Evolutionary conservation across 2,113 vertebrate genomes (phyloP).

Genomic region (Geococcyx californianus): DNA sequence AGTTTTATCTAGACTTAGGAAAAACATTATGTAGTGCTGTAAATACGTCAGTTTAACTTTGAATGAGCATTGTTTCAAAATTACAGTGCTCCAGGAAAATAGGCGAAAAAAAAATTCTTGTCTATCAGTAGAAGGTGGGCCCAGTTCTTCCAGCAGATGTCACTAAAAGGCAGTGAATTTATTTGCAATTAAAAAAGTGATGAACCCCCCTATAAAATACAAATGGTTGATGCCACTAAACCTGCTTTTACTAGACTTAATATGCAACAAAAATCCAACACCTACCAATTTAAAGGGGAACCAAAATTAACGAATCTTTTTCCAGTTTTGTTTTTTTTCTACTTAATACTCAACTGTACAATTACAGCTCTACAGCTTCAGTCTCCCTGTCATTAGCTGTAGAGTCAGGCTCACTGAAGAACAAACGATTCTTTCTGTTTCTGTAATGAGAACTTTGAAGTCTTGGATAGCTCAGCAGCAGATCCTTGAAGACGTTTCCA

Average conservation of each 20-base stretch:
- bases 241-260: background rate
- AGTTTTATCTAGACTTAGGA: background rate
- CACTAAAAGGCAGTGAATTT: slow-evolving; percentile 2
- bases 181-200: background rate
- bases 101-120: background rate
- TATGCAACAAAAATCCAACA: background rate
- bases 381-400: fast-evolving
- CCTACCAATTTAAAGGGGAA: background rate
- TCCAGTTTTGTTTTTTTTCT: background rate
- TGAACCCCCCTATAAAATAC: background rate
- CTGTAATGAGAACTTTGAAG: background rate
- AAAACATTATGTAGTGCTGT: background rate
- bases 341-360: background rate
- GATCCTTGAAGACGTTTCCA: background rate
- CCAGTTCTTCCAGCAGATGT: slow-evolving; percentile 36
- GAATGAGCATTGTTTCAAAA: background rate
- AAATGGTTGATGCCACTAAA: background rate
- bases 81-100: background rate
- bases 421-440: background rate
- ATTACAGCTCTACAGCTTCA: background rate
- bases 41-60: background rate
- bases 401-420: background rate
- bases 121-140: background rate
- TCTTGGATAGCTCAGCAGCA: background rate
- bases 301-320: background rate